Base-by-base conservation (phyloP, 2,797 vertebrate genomes). In the Craterocephalus amniculus region DNA sequence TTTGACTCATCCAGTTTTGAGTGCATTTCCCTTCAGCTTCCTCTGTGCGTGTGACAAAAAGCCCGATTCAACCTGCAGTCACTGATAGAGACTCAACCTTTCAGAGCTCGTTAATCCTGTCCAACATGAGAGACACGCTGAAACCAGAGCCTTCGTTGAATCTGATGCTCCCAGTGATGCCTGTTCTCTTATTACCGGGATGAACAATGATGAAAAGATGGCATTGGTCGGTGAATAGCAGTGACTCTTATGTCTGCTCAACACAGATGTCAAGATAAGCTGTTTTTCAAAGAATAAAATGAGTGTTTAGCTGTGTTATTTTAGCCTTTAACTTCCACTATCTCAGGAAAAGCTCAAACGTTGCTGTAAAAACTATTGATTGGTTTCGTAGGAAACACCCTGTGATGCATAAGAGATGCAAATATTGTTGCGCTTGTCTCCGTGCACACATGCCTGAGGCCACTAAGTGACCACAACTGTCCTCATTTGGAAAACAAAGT, bases 141-240 rank as follows among this genome's bases (percentile, higher is more conserved):
- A 77, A 77, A 84, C 11, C 0, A 51, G 71, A 85, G 40, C 58
- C 45, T 9, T 31, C 20, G 22, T 34, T 58, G 65, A 70, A 56
- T 70, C 32, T 63, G 61, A 80, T 1, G n/a, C 54, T 26, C 54
- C 43, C 43, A 51, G 14, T 48, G 43, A 77, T 6, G 56, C 43
- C 26, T 26, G 31, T 7, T 72, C 61, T 87, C 74, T 4, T 49
- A 12, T 89, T 80, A 63, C 72, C 24, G 4, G 61, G 48, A 31
- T 6, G 12, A 27, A 65, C 62, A 20, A 38, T 58, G 48, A 70
- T 8, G 38, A 52, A 31, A 54, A 49, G 63, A 31, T 8, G 58
- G 5, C 24, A 22, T 26, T 8, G 12, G 13, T 31, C 48, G 35
- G 2, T 74, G 59, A 74, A 12, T 48, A 24, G 22, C 34, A 40